These are phyloP conservation scores for Eleutherodactylus coqui DNA, from an alignment of 2,797 vertebrate species.

Conservation along the genomic window DNA sequence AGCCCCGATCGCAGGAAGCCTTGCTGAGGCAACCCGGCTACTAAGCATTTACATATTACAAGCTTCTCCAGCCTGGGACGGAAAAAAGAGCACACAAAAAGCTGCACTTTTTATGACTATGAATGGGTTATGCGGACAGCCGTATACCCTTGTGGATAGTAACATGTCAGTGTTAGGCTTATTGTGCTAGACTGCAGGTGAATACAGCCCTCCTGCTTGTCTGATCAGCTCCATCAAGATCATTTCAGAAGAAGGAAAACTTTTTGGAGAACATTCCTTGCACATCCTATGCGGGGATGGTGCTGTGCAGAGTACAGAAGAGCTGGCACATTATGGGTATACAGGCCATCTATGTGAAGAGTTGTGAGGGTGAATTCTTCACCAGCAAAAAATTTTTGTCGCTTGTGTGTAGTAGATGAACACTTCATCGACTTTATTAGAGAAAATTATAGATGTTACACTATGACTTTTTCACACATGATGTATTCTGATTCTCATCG, in stretches of 20 bases:
- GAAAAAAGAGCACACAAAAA: slow-evolving; percentile 47
- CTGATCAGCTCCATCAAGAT: slow-evolving; percentile 63
- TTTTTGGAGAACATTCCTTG: slow-evolving; percentile 6
- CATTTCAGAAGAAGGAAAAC: slow-evolving; percentile 31
- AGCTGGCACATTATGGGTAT: neutral
- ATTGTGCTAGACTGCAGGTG: slow-evolving; percentile 69
- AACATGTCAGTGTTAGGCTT: slow-evolving; percentile 70
- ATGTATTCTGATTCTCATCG: too few species aligned
- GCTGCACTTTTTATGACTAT: slow-evolving; percentile 52
- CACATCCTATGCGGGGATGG: neutral
- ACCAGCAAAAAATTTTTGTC: too few species aligned
- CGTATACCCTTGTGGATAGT: slow-evolving; percentile 70
- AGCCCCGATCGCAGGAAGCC: slow-evolving; percentile 22
- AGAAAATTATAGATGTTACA: neutral
- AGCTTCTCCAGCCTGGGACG: neutral
- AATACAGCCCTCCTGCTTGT: slow-evolving; percentile 62
- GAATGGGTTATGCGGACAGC: slow-evolving; percentile 67
- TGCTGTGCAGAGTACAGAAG: neutral
- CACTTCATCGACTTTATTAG: too few species aligned
- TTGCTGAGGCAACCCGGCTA: slow-evolving; percentile 21
- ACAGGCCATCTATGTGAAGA: neutral
- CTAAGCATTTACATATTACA: slow-evolving; percentile 39
- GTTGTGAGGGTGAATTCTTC: neutral
- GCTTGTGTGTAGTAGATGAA: neutral
- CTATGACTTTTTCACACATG: neutral